phyloP scores from a whole-genome alignment of 2,888 invertebrate genomes.

The Aphidoletes aphidimyza region DNA sequence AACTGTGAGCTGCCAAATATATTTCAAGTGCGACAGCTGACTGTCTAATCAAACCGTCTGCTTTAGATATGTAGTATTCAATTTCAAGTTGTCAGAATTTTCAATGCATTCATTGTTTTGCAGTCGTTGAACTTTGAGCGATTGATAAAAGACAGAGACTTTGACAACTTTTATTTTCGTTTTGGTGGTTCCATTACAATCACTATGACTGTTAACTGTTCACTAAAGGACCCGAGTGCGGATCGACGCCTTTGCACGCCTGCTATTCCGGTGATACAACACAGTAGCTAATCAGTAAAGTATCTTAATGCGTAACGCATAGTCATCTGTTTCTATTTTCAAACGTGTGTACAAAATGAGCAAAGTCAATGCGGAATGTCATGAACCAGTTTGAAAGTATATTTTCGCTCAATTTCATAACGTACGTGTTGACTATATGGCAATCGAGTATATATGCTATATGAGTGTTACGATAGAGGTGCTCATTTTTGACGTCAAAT shows the following conservation, averaged over 20 bases:
- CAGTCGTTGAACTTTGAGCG: slow-evolving; percentile 1
- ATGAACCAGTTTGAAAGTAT: neutral
- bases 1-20: neutral
- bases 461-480: neutral
- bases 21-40: neutral
- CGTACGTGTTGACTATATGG: too few species aligned
- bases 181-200: neutral
- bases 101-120: neutral
- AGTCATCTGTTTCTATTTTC: slow-evolving; percentile 5
- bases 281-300: too few species aligned
- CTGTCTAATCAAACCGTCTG: neutral
- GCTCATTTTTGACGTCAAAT: neutral
- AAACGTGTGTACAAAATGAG: neutral
- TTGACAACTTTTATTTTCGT: neutral
- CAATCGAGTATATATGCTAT: neutral
- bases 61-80: neutral
- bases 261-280: too few species aligned
- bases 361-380: slow-evolving; percentile 42
- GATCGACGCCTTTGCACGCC: too few species aligned
- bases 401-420: slow-evolving; percentile 15
- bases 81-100: neutral
- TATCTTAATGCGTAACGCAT: neutral
- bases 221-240: too few species aligned
- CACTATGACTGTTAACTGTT: too few species aligned
- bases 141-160: neutral